phyloP scores from a whole-genome alignment of 2,797 vertebrate genomes.

The Pagetopsis macropterus region DNA sequence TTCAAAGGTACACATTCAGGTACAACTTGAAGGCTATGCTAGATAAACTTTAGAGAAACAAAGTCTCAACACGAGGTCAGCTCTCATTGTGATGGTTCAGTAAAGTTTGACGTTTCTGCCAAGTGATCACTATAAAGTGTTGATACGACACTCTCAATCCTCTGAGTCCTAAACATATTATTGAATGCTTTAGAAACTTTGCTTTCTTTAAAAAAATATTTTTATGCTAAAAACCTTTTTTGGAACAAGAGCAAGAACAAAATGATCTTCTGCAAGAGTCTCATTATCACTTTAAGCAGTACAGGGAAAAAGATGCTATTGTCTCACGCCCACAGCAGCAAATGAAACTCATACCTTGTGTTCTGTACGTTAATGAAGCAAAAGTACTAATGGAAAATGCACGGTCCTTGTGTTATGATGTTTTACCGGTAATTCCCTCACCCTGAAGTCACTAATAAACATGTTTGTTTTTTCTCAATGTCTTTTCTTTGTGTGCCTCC shows the following conservation, averaged over 20 bases:
- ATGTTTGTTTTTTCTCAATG: background rate
- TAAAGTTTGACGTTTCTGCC: too few species aligned
- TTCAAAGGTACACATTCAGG: too few species aligned
- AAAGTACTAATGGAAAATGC: slow-evolving; percentile 7
- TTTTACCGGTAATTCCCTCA: slow-evolving; percentile 19
- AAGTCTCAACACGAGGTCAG: too few species aligned
- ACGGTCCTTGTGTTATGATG: background rate
- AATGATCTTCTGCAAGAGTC: background rate
- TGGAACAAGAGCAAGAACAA: background rate
- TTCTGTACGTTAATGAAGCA: background rate
- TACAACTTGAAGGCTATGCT: too few species aligned
- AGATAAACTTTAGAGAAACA: too few species aligned
- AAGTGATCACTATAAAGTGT: too few species aligned
- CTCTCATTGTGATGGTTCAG: too few species aligned
- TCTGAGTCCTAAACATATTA: too few species aligned
- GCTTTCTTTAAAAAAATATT: background rate
- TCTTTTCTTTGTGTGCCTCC: slow-evolving; percentile 32
- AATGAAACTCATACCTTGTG: background rate
- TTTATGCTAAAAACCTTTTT: background rate
- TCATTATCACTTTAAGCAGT: background rate
- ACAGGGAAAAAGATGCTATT: background rate
- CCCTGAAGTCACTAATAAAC: background rate
- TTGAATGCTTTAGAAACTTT: background rate
- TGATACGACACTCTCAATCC: too few species aligned
- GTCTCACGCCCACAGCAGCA: background rate